A percentile compares a stretch with the other conserved stretches of the same genome.
phyloP scores from a whole-genome alignment of 2,797 vertebrate genomes.

The Characodon lateralis region DNA sequence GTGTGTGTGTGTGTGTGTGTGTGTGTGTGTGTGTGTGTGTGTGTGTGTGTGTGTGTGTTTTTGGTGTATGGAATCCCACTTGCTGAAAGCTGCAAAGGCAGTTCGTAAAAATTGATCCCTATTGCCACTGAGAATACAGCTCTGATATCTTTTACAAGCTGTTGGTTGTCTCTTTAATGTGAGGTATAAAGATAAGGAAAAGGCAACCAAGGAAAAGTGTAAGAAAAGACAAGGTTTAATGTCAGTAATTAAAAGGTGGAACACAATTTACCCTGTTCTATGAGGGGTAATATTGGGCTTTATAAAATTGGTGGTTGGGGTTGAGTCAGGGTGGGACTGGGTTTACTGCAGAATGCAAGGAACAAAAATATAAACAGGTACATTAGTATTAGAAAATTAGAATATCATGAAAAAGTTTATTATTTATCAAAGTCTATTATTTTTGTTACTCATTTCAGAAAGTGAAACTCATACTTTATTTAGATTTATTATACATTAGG shows the following conservation, averaged over 20 bases:
- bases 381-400: no score
- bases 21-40: background rate
- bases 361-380: background rate
- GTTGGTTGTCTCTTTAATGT: conserved; percentile 20
- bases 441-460: no score
- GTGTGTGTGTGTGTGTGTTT: background rate
- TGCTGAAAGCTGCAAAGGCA: conserved; percentile 47
- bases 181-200: conserved; percentile 40
- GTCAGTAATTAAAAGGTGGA: background rate
- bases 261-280: background rate
- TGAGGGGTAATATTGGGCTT: background rate
- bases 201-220: background rate
- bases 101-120: conserved; percentile 73
- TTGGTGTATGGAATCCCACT: background rate
- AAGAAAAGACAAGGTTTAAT: no score
- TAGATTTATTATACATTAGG: no score
- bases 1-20: background rate
- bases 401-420: no score
- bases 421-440: no score
- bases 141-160: conserved; percentile 66
- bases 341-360: background rate
- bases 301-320: background rate
- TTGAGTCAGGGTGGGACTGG: background rate
- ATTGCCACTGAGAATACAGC: conserved; percentile 52
- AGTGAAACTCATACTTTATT: no score